Percentiles rank a stretch among this genome's conserved stretches.
Conservation (phyloP, 2,888 invertebrate genomes). For the Rhaphigaster nebulosa region DNA sequence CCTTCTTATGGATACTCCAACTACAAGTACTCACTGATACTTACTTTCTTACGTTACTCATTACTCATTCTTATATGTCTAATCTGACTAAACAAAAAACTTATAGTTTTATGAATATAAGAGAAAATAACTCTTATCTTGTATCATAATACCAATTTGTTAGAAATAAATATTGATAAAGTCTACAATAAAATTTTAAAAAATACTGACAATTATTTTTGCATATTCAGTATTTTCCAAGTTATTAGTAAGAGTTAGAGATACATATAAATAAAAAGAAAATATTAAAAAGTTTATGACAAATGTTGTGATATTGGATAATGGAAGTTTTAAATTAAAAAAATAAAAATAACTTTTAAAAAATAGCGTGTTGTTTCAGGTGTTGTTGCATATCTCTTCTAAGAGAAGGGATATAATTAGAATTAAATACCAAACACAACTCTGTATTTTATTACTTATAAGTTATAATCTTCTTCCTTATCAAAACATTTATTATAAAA, state of each 20-base stretch:
- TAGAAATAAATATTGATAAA: background rate
- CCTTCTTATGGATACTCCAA: no score
- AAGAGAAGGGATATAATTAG: no score
- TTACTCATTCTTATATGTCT: no score
- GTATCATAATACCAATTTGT: background rate
- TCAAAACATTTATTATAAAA: no score
- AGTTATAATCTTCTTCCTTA: no score
- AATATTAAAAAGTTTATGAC: background rate
- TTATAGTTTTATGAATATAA: background rate
- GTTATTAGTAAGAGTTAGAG: background rate
- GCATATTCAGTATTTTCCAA: background rate
- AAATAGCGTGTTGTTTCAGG: no score
- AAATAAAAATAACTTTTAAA: no score
- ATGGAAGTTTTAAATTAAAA: background rate
- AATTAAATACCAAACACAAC: no score
- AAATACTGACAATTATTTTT: background rate
- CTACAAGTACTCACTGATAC: no score
- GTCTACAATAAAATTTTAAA: background rate
- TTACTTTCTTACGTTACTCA: no score
- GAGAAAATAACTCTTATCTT: background rate
- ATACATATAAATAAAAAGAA: conserved; percentile 12
- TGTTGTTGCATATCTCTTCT: no score
- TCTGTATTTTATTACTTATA: no score
- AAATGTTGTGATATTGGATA: background rate
- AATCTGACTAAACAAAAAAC: background rate